phyloP scores from a whole-genome alignment of 1,140 invertebrate genomes.

The Orius laevigatus region DNA sequence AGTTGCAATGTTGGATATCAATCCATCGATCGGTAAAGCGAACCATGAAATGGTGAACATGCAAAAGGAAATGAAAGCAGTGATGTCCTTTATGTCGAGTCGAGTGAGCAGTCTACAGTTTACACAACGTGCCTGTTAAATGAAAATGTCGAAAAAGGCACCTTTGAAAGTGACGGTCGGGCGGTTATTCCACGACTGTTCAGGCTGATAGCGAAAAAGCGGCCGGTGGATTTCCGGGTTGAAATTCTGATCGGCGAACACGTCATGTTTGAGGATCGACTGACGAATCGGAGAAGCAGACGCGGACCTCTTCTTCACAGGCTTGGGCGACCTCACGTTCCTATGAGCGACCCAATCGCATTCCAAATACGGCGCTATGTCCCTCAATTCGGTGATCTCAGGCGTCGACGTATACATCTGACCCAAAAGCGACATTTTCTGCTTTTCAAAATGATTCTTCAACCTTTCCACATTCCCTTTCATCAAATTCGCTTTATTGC shows the following conservation, averaged over 20 bases:
- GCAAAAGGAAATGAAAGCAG: no score
- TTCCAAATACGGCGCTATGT: constrained; percentile 56
- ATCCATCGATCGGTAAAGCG: no score
- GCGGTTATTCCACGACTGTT: constrained; percentile 22
- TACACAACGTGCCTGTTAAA: neutral
- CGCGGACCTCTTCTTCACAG: constrained; percentile 28
- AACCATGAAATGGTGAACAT: no score
- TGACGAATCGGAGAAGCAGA: constrained; percentile 28
- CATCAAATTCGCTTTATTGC: constrained; percentile 57
- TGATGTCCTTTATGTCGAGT: no score
- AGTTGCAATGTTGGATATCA: no score
- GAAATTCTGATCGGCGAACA: constrained; percentile 49
- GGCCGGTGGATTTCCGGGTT: constrained; percentile 58
- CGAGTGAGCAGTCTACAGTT: no score
- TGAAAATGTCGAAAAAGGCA: constrained; percentile 27
- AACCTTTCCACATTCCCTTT: constrained; percentile 47
- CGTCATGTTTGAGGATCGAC: constrained; percentile 45
- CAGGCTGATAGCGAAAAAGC: constrained; percentile 55
- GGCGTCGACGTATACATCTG: constrained; percentile 69
- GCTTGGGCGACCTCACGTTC: constrained; percentile 32
- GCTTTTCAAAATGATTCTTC: constrained; percentile 44
- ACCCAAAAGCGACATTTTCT: constrained; percentile 45
- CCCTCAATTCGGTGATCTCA: constrained; percentile 54
- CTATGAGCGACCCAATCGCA: constrained; percentile 60
- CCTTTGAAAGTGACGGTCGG: constrained; percentile 62